These are phyloP conservation scores for Corbicula japonica DNA, from an alignment of 2,888 invertebrate species.

Conservation along the genomic window DNA sequence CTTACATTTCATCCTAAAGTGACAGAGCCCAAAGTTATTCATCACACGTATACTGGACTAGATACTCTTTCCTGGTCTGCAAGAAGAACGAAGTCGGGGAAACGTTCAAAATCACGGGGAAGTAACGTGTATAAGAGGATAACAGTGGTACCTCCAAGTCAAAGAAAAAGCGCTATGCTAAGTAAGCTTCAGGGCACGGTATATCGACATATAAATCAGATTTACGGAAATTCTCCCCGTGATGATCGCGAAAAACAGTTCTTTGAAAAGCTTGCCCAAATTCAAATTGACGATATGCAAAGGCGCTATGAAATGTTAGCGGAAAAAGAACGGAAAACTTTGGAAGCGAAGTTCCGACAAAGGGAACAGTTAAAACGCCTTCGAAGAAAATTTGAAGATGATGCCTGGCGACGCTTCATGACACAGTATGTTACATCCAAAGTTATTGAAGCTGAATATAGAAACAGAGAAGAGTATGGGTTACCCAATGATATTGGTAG, in stretches of 20 bases:
- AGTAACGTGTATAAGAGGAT: constrained; percentile 36
- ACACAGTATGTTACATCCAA: constrained; percentile 81
- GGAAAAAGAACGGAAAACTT: constrained; percentile 60
- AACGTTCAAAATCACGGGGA: constrained; percentile 32
- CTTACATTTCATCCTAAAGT: constrained; percentile 67
- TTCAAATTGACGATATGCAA: constrained; percentile 70
- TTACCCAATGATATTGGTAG: constrained; percentile 71
- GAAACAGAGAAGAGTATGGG: constrained; percentile 75
- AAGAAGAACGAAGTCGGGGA: constrained; percentile 43
- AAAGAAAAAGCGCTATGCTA: constrained; percentile 69
- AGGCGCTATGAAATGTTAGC: constrained; percentile 60
- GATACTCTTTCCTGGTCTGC: constrained; percentile 51
- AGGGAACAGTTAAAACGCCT: constrained; percentile 68
- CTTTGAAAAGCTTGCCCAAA: constrained; percentile 71
- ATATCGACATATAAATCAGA: constrained; percentile 74
- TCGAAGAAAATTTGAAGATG: constrained; percentile 74
- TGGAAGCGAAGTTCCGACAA: constrained; percentile 62
- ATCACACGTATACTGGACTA: constrained; percentile 67
- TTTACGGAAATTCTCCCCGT: constrained; percentile 68
- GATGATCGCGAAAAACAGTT: constrained; percentile 72
- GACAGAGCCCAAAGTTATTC: constrained; percentile 63
- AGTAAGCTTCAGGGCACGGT: constrained; percentile 70
- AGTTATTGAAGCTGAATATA: constrained; percentile 76
- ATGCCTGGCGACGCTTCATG: constrained; percentile 77
- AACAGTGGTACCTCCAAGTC: constrained; percentile 39